Evolutionary conservation across 2,888 invertebrate species (phyloP).

Genomic region (Clanis bilineata): DNA sequence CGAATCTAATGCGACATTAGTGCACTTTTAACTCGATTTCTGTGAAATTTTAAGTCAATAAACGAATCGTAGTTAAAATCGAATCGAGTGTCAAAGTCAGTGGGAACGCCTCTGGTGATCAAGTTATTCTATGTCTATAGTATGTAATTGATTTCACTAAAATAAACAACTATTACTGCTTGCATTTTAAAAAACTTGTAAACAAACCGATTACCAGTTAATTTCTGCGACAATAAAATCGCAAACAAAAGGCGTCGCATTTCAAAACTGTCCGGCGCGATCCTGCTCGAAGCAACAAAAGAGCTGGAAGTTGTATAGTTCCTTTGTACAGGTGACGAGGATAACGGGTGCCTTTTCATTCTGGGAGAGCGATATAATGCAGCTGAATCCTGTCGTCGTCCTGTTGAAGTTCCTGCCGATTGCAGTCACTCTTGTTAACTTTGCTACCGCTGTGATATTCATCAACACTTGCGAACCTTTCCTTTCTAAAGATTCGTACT

Average conservation of each 20-base stretch:
- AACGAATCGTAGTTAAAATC: too few relatives aligned
- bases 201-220: not conserved
- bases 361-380: constrained; percentile 70
- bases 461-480: constrained; percentile 52
- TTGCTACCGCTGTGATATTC: constrained; percentile 63
- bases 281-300: constrained; percentile 11
- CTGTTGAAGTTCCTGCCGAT: constrained; percentile 67
- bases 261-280: not conserved
- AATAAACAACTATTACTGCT: not conserved
- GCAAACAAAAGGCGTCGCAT: not conserved
- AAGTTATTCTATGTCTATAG: too few relatives aligned
- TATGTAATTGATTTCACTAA: too few relatives aligned
- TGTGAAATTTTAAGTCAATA: too few relatives aligned
- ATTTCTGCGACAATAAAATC: not conserved
- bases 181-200: not conserved
- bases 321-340: constrained; percentile 58
- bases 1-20: too few relatives aligned
- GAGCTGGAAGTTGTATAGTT: not conserved
- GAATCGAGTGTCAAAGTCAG: too few relatives aligned
- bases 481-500: constrained; percentile 25
- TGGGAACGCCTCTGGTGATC: too few relatives aligned
- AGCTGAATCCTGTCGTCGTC: constrained; percentile 57
- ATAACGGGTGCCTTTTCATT: constrained; percentile 64
- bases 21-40: too few relatives aligned
- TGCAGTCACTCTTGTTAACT: constrained; percentile 62